phyloP scores from a whole-genome alignment of 2,797 vertebrate species.

The Tamandua tetradactyla region DNA sequence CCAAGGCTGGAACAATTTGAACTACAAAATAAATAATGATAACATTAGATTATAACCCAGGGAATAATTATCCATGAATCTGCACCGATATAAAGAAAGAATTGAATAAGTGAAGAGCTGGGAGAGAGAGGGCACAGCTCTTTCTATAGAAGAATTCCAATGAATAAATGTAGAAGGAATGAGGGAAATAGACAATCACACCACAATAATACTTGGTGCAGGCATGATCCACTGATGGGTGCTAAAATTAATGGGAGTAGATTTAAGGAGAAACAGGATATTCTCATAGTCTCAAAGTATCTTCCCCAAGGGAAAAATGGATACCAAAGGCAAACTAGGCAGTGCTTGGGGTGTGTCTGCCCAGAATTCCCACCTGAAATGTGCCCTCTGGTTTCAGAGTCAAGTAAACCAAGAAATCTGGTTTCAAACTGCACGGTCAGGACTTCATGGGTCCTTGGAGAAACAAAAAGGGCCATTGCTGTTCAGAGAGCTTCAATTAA shows the following conservation, averaged over 20 bases:
- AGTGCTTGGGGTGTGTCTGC: background rate
- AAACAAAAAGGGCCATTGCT: background rate
- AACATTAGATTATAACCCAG: background rate
- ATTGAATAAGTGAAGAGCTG: conserved; percentile 11
- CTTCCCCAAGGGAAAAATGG: background rate
- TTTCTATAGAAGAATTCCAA: background rate
- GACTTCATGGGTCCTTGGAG: background rate
- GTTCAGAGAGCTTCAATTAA: background rate
- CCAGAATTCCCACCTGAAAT: conserved; percentile 36
- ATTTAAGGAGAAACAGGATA: background rate
- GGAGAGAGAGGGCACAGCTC: background rate
- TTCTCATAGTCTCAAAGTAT: conserved; percentile 39
- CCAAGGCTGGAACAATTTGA: background rate
- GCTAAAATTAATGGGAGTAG: background rate
- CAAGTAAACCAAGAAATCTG: conserved; percentile 26
- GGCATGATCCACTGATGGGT: background rate
- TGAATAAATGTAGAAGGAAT: conserved; percentile 19
- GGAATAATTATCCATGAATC: background rate
- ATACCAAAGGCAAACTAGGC: background rate
- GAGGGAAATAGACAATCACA: background rate
- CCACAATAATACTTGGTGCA: background rate
- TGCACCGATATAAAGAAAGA: background rate
- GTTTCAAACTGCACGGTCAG: background rate
- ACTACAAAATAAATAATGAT: background rate
- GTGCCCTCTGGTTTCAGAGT: conserved; percentile 37